These are phyloP conservation scores for Actinostola sp. DNA, from an alignment of 92 coral and sea anemone genomes.

Conservation along the genomic window DNA sequence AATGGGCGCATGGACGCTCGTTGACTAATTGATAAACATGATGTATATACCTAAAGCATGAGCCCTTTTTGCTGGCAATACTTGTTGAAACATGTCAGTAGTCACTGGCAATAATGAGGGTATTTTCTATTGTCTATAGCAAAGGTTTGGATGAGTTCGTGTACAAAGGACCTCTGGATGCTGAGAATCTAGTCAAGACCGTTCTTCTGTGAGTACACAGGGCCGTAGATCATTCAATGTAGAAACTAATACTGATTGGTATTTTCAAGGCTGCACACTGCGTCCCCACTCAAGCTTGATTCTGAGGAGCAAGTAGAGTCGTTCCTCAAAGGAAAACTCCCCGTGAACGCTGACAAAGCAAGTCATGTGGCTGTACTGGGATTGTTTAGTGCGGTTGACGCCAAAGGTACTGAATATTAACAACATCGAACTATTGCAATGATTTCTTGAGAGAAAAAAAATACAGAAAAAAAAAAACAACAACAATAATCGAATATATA, in stretches of 20 bases:
- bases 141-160: conserved; percentile 61
- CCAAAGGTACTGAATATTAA: conserved; percentile 36
- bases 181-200: conserved; percentile 62
- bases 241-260: too few species aligned
- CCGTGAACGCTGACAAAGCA: conserved; percentile 64
- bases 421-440: too few species aligned
- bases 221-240: not conserved
- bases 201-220: conserved; percentile 68
- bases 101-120: not conserved
- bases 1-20: too few species aligned
- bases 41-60: too few species aligned
- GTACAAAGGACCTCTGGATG: conserved; percentile 74
- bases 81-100: too few species aligned
- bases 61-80: too few species aligned
- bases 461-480: too few species aligned
- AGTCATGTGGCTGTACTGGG: conserved; percentile 86
- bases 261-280: conserved; percentile 63
- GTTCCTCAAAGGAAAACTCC: conserved; percentile 80
- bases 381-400: conserved; percentile 53
- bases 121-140: conserved; percentile 21
- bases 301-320: conserved; percentile 69
- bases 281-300: conserved; percentile 63
- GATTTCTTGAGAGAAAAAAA: too few species aligned
- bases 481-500: too few species aligned
- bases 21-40: too few species aligned